Evolutionary conservation across 2,888 invertebrate genomes (phyloP).

Genomic region (Fragum whitleyi): DNA sequence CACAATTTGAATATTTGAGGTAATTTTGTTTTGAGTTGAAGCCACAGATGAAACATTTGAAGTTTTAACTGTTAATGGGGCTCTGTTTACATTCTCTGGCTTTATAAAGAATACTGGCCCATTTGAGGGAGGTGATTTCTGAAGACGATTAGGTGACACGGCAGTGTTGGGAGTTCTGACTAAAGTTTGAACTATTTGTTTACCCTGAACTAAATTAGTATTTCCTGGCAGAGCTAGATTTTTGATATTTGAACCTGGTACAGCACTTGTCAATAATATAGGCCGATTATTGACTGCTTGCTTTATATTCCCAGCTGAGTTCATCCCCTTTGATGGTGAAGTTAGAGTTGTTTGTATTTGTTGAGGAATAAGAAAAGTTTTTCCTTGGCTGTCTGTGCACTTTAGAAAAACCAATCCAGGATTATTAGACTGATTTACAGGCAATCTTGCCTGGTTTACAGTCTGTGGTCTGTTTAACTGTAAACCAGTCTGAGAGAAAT

Average conservation of each 20-base stretch:
- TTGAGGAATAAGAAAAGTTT: constrained; percentile 78
- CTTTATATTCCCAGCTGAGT: constrained; percentile 19
- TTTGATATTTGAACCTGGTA: constrained; percentile 5
- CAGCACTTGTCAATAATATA: background rate
- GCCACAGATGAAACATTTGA: background rate
- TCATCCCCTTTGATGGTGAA: constrained; percentile 28
- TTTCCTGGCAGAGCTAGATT: constrained; percentile 8
- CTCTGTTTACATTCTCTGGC: constrained; percentile 39
- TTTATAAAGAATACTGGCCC: constrained; percentile 61
- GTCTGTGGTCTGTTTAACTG: background rate
- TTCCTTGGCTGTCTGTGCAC: constrained; percentile 77
- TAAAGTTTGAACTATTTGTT: constrained; percentile 7
- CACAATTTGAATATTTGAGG: constrained; percentile 25
- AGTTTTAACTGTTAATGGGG: constrained; percentile 20
- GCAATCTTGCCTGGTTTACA: constrained; percentile 6
- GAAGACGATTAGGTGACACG: background rate
- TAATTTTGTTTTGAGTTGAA: constrained; percentile 22
- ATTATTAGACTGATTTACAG: constrained; percentile 43
- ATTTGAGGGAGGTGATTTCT: constrained; percentile 26
- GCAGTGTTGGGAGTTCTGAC: background rate
- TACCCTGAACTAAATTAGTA: constrained; percentile 10
- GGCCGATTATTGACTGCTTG: background rate
- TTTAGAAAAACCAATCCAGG: constrained; percentile 64
- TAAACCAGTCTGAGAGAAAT: constrained; percentile 33
- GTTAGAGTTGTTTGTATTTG: constrained; percentile 64